phyloP scores from a whole-genome alignment of 1,140 invertebrate genomes.

The Zophobas atratus region DNA sequence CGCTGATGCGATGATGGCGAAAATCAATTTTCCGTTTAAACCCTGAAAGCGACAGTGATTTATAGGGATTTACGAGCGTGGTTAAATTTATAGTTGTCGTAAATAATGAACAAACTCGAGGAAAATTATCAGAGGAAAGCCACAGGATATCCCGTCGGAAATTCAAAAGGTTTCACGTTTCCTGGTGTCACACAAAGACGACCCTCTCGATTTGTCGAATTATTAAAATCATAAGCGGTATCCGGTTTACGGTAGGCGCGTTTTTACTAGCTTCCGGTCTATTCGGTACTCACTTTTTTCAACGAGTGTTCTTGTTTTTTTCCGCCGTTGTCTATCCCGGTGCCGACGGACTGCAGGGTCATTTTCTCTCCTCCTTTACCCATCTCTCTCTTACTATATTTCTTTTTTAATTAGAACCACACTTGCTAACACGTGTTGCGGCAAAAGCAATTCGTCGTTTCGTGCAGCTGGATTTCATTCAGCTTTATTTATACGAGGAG shows the following conservation, averaged over 20 bases:
- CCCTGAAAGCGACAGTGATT: conserved; percentile 57
- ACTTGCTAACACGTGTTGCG: neutral
- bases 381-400: neutral
- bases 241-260: conserved; percentile 13
- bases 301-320: neutral
- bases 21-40: conserved; percentile 69
- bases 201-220: conserved; percentile 13
- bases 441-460: neutral
- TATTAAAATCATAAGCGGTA: conserved; percentile 17
- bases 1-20: conserved; percentile 83
- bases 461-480: too few relatives aligned
- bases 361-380: conserved; percentile 23
- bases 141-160: conserved; percentile 6
- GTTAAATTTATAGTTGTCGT: too few relatives aligned
- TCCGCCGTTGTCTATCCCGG: neutral
- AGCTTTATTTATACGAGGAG: too few relatives aligned
- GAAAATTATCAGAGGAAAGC: neutral
- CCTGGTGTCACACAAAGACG: neutral
- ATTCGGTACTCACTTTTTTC: neutral
- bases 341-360: neutral
- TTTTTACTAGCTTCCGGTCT: neutral
- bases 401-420: neutral
- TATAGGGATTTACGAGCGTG: neutral
- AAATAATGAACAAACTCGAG: neutral
- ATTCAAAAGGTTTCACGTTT: neutral